Evolutionary conservation across 2,797 vertebrate genomes (phyloP).

Genomic region (Silurus aristotelis): DNA sequence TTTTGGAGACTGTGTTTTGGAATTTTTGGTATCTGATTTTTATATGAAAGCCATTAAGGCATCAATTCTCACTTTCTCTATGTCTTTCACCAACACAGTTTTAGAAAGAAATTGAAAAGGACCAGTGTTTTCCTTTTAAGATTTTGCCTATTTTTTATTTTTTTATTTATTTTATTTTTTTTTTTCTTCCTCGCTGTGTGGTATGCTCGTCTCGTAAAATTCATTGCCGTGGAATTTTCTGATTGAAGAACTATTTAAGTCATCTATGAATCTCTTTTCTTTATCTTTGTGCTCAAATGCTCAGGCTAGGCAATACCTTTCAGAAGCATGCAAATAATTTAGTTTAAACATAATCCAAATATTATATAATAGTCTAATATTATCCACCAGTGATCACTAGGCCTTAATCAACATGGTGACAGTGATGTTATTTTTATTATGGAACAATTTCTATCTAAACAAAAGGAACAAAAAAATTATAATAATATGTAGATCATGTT

Average conservation of each 20-base stretch:
- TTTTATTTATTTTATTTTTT: too few species aligned
- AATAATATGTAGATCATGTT: conserved; percentile 42
- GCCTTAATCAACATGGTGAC: conserved; percentile 1
- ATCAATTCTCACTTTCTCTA: conserved; percentile 8
- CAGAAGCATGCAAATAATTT: background rate
- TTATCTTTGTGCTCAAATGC: background rate
- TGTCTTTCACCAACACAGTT: background rate
- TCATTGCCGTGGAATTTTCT: conserved; percentile 3
- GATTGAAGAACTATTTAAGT: background rate
- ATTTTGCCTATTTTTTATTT: conserved; percentile 12
- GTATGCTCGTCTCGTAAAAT: background rate
- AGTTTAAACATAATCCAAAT: background rate
- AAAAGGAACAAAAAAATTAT: background rate
- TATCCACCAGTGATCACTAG: background rate
- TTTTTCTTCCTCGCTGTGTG: background rate
- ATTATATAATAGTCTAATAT: background rate
- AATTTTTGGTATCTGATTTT: background rate
- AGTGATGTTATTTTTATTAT: background rate
- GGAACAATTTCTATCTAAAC: background rate
- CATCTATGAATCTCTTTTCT: background rate
- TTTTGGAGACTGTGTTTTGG: conserved; percentile 19
- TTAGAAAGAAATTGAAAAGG: conserved; percentile 13
- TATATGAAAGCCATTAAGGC: conserved; percentile 10
- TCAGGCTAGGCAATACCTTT: background rate
- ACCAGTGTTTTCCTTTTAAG: background rate